Conservation (phyloP, 2,888 invertebrate genomes). For the Apantesis nais region DNA sequence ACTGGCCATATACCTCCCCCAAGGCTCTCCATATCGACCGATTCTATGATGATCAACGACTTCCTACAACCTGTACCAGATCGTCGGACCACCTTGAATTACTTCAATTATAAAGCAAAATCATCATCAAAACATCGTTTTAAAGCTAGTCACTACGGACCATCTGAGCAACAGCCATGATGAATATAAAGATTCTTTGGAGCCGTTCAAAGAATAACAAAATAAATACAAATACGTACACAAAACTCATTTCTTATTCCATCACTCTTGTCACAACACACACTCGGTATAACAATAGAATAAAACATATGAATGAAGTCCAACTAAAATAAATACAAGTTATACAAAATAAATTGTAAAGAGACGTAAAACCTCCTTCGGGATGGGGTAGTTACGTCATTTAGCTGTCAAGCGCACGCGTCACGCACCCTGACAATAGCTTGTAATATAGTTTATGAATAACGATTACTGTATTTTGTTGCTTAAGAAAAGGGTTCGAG, state of each 20-base stretch:
- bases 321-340: slow-evolving; percentile 13
- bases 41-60: too few species aligned
- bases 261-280: slow-evolving; percentile 4
- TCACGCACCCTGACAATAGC: slow-evolving; percentile 29
- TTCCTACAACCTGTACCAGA: too few species aligned
- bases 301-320: neutral
- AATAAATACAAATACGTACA: neutral
- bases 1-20: too few species aligned
- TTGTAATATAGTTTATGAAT: slow-evolving; percentile 34
- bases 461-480: slow-evolving; percentile 18
- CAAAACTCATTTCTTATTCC: neutral
- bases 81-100: too few species aligned
- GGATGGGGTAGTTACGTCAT: slow-evolving; percentile 7
- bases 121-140: neutral
- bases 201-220: neutral
- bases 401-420: slow-evolving; percentile 44
- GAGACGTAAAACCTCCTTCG: neutral
- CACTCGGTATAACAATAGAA: neutral
- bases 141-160: neutral
- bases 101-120: too few species aligned
- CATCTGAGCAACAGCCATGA: neutral
- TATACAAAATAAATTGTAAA: slow-evolving; percentile 12
- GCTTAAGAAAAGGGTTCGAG: slow-evolving; percentile 17
- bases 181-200: neutral
- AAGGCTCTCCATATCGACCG: too few species aligned